Evolutionary conservation across 2,888 invertebrate genomes (phyloP).

Genomic region (Pediacus dermestoides): DNA sequence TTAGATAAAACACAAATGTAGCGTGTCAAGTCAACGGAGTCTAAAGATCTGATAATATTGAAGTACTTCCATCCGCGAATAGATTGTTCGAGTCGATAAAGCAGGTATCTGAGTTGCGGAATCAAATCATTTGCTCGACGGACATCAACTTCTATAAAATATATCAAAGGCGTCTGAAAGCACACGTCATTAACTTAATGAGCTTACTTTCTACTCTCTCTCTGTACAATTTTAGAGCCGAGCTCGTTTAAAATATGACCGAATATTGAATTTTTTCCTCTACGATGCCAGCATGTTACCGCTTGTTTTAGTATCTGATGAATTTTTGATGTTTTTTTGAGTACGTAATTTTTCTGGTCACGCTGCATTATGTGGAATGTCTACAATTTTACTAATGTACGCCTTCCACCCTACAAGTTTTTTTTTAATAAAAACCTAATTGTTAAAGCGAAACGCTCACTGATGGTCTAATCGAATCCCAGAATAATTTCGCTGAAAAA

Average conservation of each 20-base stretch:
- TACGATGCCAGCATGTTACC: constrained; percentile 29
- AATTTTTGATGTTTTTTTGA: constrained; percentile 47
- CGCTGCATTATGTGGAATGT: constrained; percentile 18
- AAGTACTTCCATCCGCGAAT: constrained; percentile 34
- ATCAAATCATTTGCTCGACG: constrained; percentile 43
- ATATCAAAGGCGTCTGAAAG: constrained; percentile 40
- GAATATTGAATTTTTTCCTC: constrained; percentile 31
- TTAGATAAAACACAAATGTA: constrained; percentile 42
- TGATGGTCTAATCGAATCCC: no score
- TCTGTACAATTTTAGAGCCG: constrained; percentile 20
- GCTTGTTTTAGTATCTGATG: constrained; percentile 42
- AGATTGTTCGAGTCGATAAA: constrained; percentile 42
- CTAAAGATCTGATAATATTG: constrained; percentile 41
- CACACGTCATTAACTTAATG: constrained; percentile 46
- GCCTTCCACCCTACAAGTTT: no score
- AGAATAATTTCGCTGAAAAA: no score
- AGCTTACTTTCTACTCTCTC: constrained; percentile 36
- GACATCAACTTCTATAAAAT: constrained; percentile 43
- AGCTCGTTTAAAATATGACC: constrained; percentile 32
- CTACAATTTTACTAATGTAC: constrained; percentile 8
- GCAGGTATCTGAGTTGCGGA: constrained; percentile 39
- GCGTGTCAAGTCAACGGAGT: constrained; percentile 40
- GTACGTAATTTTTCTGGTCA: constrained; percentile 35
- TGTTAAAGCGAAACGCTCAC: no score
- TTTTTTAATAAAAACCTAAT: no score